These are phyloP conservation scores for Cydia splendana DNA, from an alignment of 1,140 invertebrate species.

Conservation along the genomic window DNA sequence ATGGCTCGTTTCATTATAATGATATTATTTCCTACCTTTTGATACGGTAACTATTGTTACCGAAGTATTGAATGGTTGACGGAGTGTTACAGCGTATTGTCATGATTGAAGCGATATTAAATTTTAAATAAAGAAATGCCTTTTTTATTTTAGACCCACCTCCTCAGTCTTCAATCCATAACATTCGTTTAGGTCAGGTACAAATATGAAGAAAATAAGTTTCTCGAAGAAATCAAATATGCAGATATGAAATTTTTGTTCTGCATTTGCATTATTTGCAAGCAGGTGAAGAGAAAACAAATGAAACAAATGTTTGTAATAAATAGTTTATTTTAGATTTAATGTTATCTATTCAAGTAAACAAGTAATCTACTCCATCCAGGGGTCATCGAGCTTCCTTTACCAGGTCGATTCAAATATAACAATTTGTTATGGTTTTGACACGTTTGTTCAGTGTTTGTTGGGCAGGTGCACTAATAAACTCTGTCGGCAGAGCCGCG, in stretches of 20 bases:
- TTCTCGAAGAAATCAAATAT: too few species aligned
- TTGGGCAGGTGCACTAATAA: slow-evolving; percentile 80
- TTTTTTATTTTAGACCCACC: slow-evolving; percentile 36
- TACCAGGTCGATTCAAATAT: too few species aligned
- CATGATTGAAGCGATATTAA: slow-evolving; percentile 63
- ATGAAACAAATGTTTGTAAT: neutral
- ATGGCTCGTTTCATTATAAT: slow-evolving; percentile 49
- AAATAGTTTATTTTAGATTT: slow-evolving; percentile 27
- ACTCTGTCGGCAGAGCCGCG: slow-evolving; percentile 84
- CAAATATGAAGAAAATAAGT: too few species aligned
- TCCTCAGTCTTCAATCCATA: too few species aligned
- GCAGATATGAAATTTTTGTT: neutral
- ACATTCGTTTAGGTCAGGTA: too few species aligned
- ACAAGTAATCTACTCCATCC: too few species aligned
- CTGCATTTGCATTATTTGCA: neutral
- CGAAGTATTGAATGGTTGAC: slow-evolving; percentile 67
- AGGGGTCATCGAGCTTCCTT: too few species aligned
- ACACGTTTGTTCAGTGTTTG: slow-evolving; percentile 52
- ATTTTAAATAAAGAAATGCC: slow-evolving; percentile 62
- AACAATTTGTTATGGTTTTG: too few species aligned
- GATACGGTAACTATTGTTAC: slow-evolving; percentile 78
- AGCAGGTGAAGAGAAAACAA: too few species aligned
- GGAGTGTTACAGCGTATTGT: slow-evolving; percentile 61
- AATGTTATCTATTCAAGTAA: too few species aligned
- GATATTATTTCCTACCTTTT: slow-evolving; percentile 74